Percentiles rank a stretch among this genome's conserved stretches.
Conservation (phyloP, 1,140 invertebrate species). For the Bombyx mori region DNA sequence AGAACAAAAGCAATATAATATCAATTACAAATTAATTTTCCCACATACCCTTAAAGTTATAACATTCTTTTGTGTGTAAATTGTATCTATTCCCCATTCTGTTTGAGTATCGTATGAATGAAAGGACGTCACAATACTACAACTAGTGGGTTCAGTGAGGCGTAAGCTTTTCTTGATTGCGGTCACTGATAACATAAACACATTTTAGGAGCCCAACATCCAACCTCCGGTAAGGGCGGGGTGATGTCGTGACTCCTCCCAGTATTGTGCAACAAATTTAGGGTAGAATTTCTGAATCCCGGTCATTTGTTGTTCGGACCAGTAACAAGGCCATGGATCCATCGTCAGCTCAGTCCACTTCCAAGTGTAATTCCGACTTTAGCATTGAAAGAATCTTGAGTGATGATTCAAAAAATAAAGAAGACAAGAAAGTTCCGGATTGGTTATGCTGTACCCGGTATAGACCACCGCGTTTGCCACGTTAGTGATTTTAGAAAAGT, state of each 20-base stretch:
- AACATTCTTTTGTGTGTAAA: conserved; percentile 60
- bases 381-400: conserved; percentile 72
- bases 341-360: conserved; percentile 33
- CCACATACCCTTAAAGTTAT: conserved; percentile 67
- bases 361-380: conserved; percentile 62
- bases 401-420: conserved; percentile 31
- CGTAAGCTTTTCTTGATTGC: conserved; percentile 39
- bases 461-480: conserved; percentile 79
- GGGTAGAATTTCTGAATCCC: neutral
- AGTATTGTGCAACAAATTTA: conserved; percentile 5
- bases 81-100: conserved; percentile 58
- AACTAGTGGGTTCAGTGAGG: conserved; percentile 28
- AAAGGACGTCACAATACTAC: conserved; percentile 57
- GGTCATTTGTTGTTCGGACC: neutral
- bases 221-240: conserved; percentile 29
- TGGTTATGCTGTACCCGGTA: conserved; percentile 85
- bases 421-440: conserved; percentile 35
- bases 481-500: conserved; percentile 57
- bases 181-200: conserved; percentile 41
- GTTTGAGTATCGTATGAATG: conserved; percentile 49
- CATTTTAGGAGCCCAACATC: conserved; percentile 6
- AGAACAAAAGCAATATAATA: conserved; percentile 35
- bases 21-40: conserved; percentile 64
- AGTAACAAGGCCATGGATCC: conserved; percentile 38
- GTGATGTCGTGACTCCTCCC: conserved; percentile 17